Evolutionary conservation across 2,888 invertebrate genomes (phyloP).

Genomic region (Eubasilissa splendida): DNA sequence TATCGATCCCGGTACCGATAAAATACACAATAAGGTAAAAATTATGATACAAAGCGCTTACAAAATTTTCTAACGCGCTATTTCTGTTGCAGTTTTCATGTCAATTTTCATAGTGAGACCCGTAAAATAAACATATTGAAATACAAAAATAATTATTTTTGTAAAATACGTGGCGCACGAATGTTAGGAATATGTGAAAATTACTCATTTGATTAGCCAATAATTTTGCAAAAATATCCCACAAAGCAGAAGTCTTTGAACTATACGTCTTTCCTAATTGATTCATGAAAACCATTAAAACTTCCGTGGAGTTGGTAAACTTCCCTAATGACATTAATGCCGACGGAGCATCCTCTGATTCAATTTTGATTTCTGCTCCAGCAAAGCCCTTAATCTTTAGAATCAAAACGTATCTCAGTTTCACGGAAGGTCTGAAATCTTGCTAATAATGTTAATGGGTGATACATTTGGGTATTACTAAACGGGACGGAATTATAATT

Average conservation of each 20-base stretch:
- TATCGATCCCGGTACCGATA: too few relatives aligned
- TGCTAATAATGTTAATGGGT: slow-evolving; percentile 21
- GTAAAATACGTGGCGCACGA: neutral
- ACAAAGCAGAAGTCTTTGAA: slow-evolving; percentile 43
- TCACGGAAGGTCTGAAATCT: neutral
- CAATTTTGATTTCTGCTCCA: slow-evolving; percentile 55
- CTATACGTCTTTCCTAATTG: slow-evolving; percentile 53
- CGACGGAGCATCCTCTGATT: slow-evolving; percentile 53
- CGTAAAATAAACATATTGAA: too few relatives aligned
- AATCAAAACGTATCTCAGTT: slow-evolving; percentile 32
- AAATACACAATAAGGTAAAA: too few relatives aligned
- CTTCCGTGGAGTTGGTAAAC: slow-evolving; percentile 48
- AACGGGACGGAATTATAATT: neutral
- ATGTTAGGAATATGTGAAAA: slow-evolving; percentile 1
- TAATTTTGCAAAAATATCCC: slow-evolving; percentile 31
- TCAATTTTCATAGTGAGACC: too few relatives aligned
- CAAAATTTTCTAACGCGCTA: too few relatives aligned
- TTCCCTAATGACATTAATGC: slow-evolving; percentile 55
- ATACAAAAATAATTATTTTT: too few relatives aligned
- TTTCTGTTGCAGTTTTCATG: too few relatives aligned
- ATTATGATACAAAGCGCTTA: too few relatives aligned
- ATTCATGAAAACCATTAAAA: slow-evolving; percentile 57
- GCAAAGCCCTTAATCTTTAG: slow-evolving; percentile 43
- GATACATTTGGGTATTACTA: slow-evolving; percentile 19
- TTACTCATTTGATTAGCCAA: slow-evolving; percentile 13